Evolutionary conservation across 2,113 vertebrate genomes (phyloP), one percentile per base, ranked within the genome.

Genomic region (Catharus minimus): DNA sequence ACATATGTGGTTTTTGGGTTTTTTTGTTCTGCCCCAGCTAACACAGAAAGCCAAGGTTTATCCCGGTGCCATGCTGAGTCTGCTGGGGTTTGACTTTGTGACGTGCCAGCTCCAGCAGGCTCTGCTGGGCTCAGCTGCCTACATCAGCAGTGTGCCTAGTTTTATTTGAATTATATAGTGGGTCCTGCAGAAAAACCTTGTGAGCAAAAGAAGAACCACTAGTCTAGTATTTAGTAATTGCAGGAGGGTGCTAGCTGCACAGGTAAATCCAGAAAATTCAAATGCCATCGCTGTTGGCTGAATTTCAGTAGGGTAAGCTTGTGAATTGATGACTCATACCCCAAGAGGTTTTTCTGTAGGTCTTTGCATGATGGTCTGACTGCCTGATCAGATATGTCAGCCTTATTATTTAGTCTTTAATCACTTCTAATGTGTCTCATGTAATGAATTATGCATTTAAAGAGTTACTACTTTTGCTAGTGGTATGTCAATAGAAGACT

Each of bases 51-150:
- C 16, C 60, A 64, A 78, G 36, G 24, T 33, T 36, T 68, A 20
- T 39, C 16, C 56, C 0, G 38, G 1, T 50, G 46, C 32, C 17
- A 9, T 67, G 13, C 17, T 0, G 1, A 32, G 18, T 52, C 22
- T 67, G 14, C 72, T 76, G 38, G 21, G 21, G 14, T n/a, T 67
- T 67, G 38, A 52, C 17, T 75, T 66, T 3, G 11, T 14, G 11
- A 46, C 2, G 8, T 1, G 0, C 36, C 3, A 8, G 36, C 36
- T 57, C 36, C 26, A 50, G 30, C 21, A 0, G 0, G 52, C 60
- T 49, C 50, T 57, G 50, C 71, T 66, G 61, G 82, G 71, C 52
- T 84, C 52, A 50, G 61, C 61, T 66, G 52, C 21, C 36, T 18
- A 4, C 4, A 3, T 46, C 33, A 79, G 49, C 68, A 22, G 15